These are phyloP conservation scores for Achroia grisella DNA, from an alignment of 1,140 invertebrate genomes.

Conservation along the genomic window DNA sequence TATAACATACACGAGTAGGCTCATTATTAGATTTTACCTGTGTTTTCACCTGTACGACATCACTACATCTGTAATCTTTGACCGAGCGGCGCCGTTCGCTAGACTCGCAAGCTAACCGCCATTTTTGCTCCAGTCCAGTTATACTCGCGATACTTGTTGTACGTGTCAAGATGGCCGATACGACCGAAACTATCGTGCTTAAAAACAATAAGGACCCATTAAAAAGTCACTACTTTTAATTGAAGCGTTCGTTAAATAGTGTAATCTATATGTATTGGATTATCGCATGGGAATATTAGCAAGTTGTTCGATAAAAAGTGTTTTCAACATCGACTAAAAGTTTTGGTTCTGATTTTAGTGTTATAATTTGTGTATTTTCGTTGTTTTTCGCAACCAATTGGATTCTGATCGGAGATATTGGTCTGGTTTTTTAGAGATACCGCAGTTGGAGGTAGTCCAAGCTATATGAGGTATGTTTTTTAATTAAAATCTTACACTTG, in stretches of 20 bases:
- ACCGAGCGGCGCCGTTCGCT: conserved; percentile 29
- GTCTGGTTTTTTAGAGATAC: conserved; percentile 5
- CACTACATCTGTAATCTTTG: conserved; percentile 53
- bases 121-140: conserved; percentile 58
- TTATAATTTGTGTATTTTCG: conserved; percentile 16
- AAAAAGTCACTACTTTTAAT: conserved; percentile 18
- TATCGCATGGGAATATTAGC: neutral
- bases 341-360: neutral
- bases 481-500: too few species aligned
- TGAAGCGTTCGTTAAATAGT: neutral
- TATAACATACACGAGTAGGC: too few species aligned
- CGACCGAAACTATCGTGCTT: conserved; percentile 29
- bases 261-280: neutral
- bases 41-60: conserved; percentile 35
- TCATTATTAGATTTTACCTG: conserved; percentile 2
- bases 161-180: conserved; percentile 27
- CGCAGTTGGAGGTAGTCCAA: neutral
- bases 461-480: neutral
- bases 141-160: conserved; percentile 22
- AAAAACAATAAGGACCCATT: conserved; percentile 21
- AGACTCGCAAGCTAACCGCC: conserved; percentile 29
- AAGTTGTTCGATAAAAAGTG: conserved; percentile 17
- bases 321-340: conserved; percentile 7
- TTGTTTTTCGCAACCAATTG: conserved; percentile 24
- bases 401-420: conserved; percentile 22